phyloP scores from a whole-genome alignment of 2,797 vertebrate genomes.

The Synaphobranchus kaupii region DNA sequence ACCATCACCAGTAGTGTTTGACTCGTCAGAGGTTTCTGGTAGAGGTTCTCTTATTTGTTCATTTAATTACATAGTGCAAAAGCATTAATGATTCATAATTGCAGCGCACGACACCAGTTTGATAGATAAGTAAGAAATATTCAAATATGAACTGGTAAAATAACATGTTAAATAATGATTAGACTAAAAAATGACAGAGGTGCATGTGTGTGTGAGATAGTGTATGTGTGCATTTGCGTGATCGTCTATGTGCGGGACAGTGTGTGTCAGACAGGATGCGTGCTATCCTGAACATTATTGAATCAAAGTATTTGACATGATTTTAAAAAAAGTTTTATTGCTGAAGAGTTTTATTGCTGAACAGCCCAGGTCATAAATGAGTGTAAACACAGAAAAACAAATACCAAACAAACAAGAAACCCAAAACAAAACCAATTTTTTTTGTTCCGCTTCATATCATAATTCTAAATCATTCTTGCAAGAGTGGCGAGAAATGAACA shows the following conservation, averaged over 20 bases:
- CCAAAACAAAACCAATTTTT: neutral
- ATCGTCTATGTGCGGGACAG: neutral
- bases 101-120: neutral
- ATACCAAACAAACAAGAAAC: neutral
- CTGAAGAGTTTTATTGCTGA: no score
- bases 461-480: neutral
- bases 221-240: neutral
- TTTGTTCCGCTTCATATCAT: neutral
- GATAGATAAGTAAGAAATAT: no score
- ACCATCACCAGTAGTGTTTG: neutral
- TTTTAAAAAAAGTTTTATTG: neutral
- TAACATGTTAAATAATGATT: neutral
- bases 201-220: no score
- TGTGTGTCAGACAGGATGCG: neutral
- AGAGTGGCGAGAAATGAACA: slow-evolving; percentile 16
- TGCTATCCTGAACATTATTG: neutral
- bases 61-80: neutral
- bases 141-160: neutral
- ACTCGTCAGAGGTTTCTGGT: neutral
- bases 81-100: neutral
- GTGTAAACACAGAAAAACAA: slow-evolving; percentile 1
- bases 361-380: neutral
- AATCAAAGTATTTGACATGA: neutral
- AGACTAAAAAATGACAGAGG: no score
- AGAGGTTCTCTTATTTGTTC: neutral